Evolutionary conservation across 2,113 vertebrate genomes (phyloP).

Genomic region (Daubentonia madagascariensis): DNA sequence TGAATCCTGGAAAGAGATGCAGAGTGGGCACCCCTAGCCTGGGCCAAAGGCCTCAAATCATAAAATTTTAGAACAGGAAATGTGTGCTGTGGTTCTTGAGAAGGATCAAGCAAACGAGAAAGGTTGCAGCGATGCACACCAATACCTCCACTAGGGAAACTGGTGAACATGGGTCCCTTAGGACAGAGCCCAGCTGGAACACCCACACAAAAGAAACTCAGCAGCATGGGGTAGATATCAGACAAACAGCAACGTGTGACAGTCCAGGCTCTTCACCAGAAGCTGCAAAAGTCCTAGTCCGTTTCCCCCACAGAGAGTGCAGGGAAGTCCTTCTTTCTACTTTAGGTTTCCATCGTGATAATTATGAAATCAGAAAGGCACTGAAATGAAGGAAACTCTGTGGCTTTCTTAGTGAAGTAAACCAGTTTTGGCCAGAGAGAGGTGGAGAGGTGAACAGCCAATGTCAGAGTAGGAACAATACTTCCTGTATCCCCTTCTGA

Average conservation of each 20-base stretch:
- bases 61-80: neutral
- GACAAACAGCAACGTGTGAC: neutral
- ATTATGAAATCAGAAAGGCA: slow-evolving; percentile 62
- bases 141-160: neutral
- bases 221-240: neutral
- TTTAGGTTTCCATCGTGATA: slow-evolving; percentile 53
- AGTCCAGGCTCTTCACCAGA: neutral
- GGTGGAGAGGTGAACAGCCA: slow-evolving; percentile 63
- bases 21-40: neutral
- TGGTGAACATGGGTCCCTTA: neutral
- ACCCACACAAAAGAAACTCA: neutral
- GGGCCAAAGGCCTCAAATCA: neutral
- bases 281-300: neutral
- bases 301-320: neutral
- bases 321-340: slow-evolving; percentile 23
- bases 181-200: neutral
- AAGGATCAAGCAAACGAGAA: neutral
- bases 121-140: too few relatives aligned
- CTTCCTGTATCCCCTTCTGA: slow-evolving; percentile 73
- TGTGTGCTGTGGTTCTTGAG: neutral
- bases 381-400: slow-evolving; percentile 50
- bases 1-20: slow-evolving; percentile 38
- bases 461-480: slow-evolving; percentile 59
- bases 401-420: slow-evolving; percentile 62
- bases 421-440: slow-evolving; percentile 67